Evolutionary conservation across 2,113 vertebrate species (phyloP).

Genomic region (Tautogolabrus adspersus): DNA sequence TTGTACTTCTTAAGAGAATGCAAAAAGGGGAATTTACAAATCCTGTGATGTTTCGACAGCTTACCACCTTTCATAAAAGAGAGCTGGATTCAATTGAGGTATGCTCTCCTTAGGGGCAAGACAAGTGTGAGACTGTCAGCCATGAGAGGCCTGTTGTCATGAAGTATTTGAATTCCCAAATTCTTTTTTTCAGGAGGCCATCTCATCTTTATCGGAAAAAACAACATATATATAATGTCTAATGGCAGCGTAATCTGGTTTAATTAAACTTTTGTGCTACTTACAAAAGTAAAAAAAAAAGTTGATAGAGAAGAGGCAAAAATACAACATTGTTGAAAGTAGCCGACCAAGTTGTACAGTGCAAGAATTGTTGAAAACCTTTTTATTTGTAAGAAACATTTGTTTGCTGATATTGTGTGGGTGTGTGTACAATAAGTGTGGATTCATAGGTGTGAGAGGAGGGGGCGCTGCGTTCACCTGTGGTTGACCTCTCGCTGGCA

Average conservation of each 20-base stretch:
- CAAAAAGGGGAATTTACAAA: slow-evolving; percentile 19
- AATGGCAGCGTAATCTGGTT: slow-evolving; percentile 29
- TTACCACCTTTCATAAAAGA: slow-evolving; percentile 36
- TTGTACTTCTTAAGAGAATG: slow-evolving; percentile 39
- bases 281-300: slow-evolving; percentile 19
- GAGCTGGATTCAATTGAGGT: slow-evolving; percentile 24
- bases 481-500: slow-evolving; percentile 64
- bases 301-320: background rate
- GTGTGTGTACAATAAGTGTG: background rate
- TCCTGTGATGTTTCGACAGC: slow-evolving; percentile 35
- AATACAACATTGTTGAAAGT: background rate
- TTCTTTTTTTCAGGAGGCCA: slow-evolving; percentile 21
- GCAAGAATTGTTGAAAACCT: background rate
- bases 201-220: slow-evolving; percentile 22
- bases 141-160: slow-evolving; percentile 45
- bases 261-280: slow-evolving; percentile 23
- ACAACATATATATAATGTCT: slow-evolving; percentile 8
- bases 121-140: slow-evolving; percentile 31
- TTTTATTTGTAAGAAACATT: background rate
- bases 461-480: slow-evolving; percentile 46
- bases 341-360: background rate
- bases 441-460: slow-evolving; percentile 34
- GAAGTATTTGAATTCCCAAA: slow-evolving; percentile 47
- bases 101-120: slow-evolving; percentile 37
- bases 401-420: background rate